These are phyloP conservation scores for Labeo catla DNA, from an alignment of 2,113 vertebrate species.

Conservation along the genomic window DNA sequence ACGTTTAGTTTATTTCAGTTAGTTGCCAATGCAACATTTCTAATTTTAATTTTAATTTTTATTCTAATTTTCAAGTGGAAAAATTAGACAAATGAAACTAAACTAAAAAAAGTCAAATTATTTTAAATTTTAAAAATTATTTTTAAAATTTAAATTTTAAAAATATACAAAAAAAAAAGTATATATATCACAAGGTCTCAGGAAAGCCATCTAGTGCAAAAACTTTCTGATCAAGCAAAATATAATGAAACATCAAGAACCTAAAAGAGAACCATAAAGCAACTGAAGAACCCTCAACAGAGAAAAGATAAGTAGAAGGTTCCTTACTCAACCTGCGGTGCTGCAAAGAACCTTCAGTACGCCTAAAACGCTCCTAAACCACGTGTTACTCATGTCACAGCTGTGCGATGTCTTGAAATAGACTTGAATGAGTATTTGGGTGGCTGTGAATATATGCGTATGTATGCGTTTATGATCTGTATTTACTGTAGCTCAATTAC, in stretches of 20 bases:
- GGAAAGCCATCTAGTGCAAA: neutral
- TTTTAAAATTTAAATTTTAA: no score
- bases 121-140: no score
- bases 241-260: neutral
- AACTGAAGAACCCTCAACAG: neutral
- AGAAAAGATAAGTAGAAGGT: neutral
- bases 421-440: slow-evolving; percentile 6
- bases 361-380: neutral
- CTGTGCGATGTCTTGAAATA: neutral
- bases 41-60: no score
- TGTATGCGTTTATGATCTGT: neutral
- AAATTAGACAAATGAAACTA: no score
- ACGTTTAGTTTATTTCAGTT: no score
- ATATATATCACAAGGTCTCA: neutral
- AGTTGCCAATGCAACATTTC: no score
- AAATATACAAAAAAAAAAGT: no score
- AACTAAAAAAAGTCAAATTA: no score
- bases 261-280: neutral
- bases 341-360: neutral
- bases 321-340: neutral
- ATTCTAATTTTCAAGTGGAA: no score
- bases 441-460: neutral
- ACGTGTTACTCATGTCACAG: neutral
- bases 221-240: no score
- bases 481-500: slow-evolving; percentile 3